Conservation (phyloP, 2,888 invertebrate genomes). For the Diadromus collaris region DNA sequence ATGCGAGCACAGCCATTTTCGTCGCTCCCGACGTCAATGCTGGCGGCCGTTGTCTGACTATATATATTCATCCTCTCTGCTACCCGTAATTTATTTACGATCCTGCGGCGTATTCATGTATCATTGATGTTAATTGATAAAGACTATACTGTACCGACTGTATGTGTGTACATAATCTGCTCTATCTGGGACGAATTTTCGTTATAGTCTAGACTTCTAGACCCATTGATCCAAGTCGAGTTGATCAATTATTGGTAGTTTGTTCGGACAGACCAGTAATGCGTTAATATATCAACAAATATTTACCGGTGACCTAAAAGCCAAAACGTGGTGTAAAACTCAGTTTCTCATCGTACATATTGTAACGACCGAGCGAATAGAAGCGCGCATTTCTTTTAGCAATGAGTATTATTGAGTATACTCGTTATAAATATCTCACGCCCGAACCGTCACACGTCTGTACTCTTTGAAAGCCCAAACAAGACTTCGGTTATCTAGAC, state of each 20-base stretch:
- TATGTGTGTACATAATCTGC: background rate
- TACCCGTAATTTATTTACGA: conserved; percentile 63
- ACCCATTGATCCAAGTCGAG: background rate
- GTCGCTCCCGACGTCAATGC: background rate
- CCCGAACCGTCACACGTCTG: too few relatives aligned
- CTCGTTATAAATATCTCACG: too few relatives aligned
- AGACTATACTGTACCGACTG: background rate
- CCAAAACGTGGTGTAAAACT: background rate
- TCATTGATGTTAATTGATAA: conserved; percentile 17
- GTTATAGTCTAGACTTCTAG: background rate
- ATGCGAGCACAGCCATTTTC: conserved; percentile 29
- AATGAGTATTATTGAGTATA: too few relatives aligned
- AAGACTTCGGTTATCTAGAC: too few relatives aligned
- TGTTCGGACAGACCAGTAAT: background rate
- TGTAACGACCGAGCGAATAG: too few relatives aligned
- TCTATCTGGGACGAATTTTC: background rate
- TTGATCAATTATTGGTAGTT: background rate
- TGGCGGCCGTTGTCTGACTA: conserved; percentile 42
- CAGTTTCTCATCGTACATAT: background rate
- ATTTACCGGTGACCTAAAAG: background rate
- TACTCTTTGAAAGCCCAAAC: too few relatives aligned
- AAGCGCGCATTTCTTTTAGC: too few relatives aligned
- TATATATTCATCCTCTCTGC: conserved; percentile 62
- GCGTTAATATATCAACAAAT: too few relatives aligned
- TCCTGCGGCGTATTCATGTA: conserved; percentile 52